phyloP scores from a whole-genome alignment of 2,113 vertebrate genomes.

The Empidonax alnorum region DNA sequence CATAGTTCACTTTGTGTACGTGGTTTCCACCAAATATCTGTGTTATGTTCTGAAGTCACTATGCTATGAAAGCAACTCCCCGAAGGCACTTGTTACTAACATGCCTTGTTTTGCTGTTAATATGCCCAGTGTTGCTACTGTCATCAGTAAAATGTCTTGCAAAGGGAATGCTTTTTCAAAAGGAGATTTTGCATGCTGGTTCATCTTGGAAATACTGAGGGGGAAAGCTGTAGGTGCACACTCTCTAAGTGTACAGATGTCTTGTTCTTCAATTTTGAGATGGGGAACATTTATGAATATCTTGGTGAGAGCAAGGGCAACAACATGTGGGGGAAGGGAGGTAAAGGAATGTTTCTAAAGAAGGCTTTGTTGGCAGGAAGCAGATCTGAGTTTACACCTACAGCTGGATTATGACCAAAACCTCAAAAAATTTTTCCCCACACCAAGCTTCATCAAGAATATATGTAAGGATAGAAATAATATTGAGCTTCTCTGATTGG shows the following conservation, averaged over 20 bases:
- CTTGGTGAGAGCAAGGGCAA: neutral
- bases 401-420: neutral
- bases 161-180: neutral
- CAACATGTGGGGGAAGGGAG: neutral
- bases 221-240: neutral
- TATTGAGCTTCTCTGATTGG: neutral
- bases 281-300: neutral
- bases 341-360: neutral
- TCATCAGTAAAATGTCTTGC: neutral
- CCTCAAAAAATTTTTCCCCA: neutral
- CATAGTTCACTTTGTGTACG: rapidly evolving
- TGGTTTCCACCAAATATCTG: neutral
- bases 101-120: neutral
- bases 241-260: neutral
- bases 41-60: neutral
- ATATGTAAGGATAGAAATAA: neutral
- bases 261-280: neutral
- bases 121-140: neutral
- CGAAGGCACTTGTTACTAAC: neutral
- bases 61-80: neutral
- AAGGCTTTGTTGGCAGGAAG: neutral
- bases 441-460: neutral
- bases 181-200: neutral
- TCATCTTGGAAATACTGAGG: neutral
- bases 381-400: neutral